Evolutionary conservation across 2,888 invertebrate genomes (phyloP).

Genomic region (Octodonta nipae): DNA sequence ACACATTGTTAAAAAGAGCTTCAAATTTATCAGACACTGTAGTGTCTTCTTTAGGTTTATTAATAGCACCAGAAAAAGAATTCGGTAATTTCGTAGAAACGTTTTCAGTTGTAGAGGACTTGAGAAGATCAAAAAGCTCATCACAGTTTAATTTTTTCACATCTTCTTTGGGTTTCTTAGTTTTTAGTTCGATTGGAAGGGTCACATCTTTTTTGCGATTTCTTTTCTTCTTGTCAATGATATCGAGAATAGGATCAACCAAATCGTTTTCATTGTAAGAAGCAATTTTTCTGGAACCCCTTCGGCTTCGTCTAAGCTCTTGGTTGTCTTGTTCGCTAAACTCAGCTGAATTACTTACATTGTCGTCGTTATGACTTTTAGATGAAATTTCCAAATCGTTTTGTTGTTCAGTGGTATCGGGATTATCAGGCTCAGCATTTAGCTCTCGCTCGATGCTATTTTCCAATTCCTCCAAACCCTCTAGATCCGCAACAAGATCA

Average conservation of each 20-base stretch:
- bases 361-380: conserved; percentile 5
- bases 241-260: conserved; percentile 20
- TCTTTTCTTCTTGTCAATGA: conserved; percentile 9
- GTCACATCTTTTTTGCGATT: conserved; percentile 11
- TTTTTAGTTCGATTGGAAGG: conserved; percentile 2
- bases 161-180: conserved; percentile 9
- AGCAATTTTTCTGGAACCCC: conserved; percentile 22
- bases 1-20: conserved; percentile 18
- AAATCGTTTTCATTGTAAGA: conserved; percentile 27
- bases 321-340: conserved; percentile 10
- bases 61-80: conserved; percentile 16
- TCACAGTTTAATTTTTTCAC: conserved; percentile 22
- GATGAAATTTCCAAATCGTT: neutral
- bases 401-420: neutral
- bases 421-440: conserved; percentile 7
- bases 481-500: conserved; percentile 13
- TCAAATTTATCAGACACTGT: too few species aligned
- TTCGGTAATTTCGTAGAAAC: conserved; percentile 15
- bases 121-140: conserved; percentile 24
- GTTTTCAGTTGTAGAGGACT: conserved; percentile 20
- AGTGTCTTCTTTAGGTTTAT: conserved; percentile 16
- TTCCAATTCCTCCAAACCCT: conserved; percentile 13
- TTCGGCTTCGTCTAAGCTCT: conserved; percentile 21
- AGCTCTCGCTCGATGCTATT: conserved; percentile 15
- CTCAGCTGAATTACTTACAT: conserved; percentile 5